A percentile compares a stretch with the other conserved stretches of the same genome.
These are phyloP conservation scores for Aptenodytes patagonicus DNA, from an alignment of 2,113 vertebrate species.

Conservation along the genomic window DNA sequence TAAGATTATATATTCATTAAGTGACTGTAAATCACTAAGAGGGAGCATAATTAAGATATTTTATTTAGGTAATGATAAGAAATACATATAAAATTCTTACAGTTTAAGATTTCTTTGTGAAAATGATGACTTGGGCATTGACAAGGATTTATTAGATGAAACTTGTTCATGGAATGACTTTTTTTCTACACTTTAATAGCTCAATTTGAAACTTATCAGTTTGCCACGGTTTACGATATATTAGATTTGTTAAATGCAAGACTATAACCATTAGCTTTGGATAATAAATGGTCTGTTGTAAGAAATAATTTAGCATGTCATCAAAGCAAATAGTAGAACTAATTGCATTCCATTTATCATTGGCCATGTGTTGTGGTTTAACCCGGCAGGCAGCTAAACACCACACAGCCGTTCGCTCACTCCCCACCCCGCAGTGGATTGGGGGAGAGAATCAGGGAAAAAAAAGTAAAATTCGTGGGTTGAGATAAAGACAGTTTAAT, in stretches of 20 bases:
- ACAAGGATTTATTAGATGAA: not conserved
- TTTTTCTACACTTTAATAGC: not conserved
- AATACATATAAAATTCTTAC: not conserved
- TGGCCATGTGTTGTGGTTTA: not conserved
- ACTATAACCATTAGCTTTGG: slow-evolving; percentile 28
- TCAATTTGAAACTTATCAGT: slow-evolving; percentile 19
- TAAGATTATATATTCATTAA: not conserved
- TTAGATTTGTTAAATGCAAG: slow-evolving; percentile 15
- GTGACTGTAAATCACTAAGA: not conserved
- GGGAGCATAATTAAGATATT: not conserved
- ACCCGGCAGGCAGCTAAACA: not conserved
- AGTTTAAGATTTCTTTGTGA: not conserved
- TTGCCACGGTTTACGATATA: not conserved
- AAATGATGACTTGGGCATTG: not conserved
- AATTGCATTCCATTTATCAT: slow-evolving; percentile 53
- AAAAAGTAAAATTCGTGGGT: too few species aligned
- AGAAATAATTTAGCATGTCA: slow-evolving; percentile 63
- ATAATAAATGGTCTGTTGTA: slow-evolving; percentile 59
- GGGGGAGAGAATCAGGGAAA: too few species aligned
- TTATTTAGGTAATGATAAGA: not conserved
- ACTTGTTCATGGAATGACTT: not conserved
- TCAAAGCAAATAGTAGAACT: slow-evolving; percentile 59
- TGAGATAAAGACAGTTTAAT: too few species aligned
- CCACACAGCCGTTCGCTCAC: not conserved
- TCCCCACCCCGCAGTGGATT: too few species aligned